Conservation (phyloP, 2,888 invertebrate genomes). For the Tetragnatha montana region DNA sequence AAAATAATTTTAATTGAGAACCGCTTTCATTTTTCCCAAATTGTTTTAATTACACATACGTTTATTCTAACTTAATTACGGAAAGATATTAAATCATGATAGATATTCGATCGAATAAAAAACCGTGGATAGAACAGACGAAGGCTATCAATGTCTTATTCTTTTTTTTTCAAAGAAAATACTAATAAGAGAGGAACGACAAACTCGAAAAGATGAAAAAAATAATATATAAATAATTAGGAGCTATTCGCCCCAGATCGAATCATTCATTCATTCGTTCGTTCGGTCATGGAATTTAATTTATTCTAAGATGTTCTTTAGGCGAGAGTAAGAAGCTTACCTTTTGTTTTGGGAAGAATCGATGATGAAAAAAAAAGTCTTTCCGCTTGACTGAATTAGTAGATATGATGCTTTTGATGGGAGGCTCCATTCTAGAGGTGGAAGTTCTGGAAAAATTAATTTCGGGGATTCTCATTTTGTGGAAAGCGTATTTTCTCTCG, state of each 20-base stretch:
- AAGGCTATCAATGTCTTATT: constrained; percentile 35
- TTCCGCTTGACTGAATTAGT: constrained; percentile 14
- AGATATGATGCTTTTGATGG: constrained; percentile 51
- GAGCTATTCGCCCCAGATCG: constrained; percentile 30
- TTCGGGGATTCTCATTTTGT: constrained; percentile 45
- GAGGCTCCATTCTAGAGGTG: constrained; percentile 2
- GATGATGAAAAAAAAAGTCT: not conserved
- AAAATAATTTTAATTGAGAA: constrained; percentile 32
- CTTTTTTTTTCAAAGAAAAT: constrained; percentile 23
- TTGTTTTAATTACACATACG: constrained; percentile 12
- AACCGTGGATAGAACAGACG: not conserved
- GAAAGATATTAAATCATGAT: constrained; percentile 30
- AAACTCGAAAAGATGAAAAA: constrained; percentile 10
- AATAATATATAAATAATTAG: constrained; percentile 35
- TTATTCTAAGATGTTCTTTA: constrained; percentile 47
- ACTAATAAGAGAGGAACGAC: constrained; percentile 14
- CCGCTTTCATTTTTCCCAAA: constrained; percentile 19
- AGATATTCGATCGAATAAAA: constrained; percentile 34
- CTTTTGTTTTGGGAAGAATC: constrained; percentile 54
- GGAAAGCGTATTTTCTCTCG: constrained; percentile 26
- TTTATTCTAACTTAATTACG: constrained; percentile 41
- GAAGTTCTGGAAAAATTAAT: constrained; percentile 43
- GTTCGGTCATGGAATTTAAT: constrained; percentile 53
- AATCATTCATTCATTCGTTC: constrained; percentile 43
- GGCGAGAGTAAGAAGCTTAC: constrained; percentile 52